Evolutionary conservation across 2,113 vertebrate species (phyloP), one percentile per base, ranked within the genome.

Genomic region (Machaerirhynchus nigripectus): DNA sequence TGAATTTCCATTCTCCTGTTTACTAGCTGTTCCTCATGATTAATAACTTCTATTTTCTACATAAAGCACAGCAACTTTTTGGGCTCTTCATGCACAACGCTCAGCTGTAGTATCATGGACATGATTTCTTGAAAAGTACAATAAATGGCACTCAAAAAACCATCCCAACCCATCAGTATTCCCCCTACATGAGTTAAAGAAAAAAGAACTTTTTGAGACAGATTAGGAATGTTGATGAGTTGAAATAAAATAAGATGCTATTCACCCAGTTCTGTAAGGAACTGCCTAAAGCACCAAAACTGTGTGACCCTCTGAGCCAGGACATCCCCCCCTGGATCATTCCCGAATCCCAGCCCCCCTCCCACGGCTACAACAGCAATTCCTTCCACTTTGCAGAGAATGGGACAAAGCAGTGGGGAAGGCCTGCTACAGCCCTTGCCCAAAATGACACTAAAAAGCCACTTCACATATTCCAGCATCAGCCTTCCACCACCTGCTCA

Each of bases 271-370:
- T 68, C 37, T 46, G 7, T 15, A 57, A 35, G n/a, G 15, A 67
- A 14, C 9, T 28, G 11, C 40, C n/a, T 24, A 22, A 76, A 76
- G 49, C 30, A 44, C 18, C 4, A 2, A 57, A 77, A 33, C 8
- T 9, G 63, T 3, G 8, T 0, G 1, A 12, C 19, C 40, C 28
- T 30, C 44, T 6, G 15, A n/a, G 1, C 11, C 57, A 61, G 56
- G 44, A 79, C 35, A 60, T n/a, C 33, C 26, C 33, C 40, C 19
- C 18, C 10, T n/a, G n/a, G 42, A 16, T 6, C 15, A 37, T 37
- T 65, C 21, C 52, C 53, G 21, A 53, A 15, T 5, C 16, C 47
- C n/a, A 52, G 26, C 30, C 79, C 60, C 19, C 14, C 30, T 65
- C 53, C 24, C 27, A 5, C 1, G 8, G 31, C 50, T 28, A 13